Evolutionary conservation across 2,888 invertebrate species (phyloP), one percentile per base, ranked within the genome.

Genomic region (Drosophila formosana): DNA sequence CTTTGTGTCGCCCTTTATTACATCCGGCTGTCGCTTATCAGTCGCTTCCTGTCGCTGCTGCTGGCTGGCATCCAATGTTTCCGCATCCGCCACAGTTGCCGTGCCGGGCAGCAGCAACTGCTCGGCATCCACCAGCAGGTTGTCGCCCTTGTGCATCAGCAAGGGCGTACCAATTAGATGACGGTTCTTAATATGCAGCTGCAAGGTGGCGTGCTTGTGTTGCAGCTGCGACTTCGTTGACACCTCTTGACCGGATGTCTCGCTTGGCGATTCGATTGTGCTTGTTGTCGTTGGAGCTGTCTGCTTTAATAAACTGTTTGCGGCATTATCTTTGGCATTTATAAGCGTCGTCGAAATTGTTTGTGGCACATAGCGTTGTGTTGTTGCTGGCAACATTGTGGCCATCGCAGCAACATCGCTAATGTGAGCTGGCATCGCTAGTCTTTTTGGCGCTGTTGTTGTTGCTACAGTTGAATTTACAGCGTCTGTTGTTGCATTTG

Each of bases 111-210:
- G 66, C 75, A 89, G 74, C 78, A 90, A 78, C 72, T 87, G 90
- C 72, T 89, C 89, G 32, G 90, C 88, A 73, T 91, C 90, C 66
- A 90, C 88, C 66, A 91, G 77, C 65, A 91, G 84, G 82, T 91
- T 90, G 75, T 91, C 90, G 83, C 91, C 91, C 75, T 90, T 91
- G 75, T 91, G 90, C 91, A 90, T 91, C 71, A 91, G 85, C 80
- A 91, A 73, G 75, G 91, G 91, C 69, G 91, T 91, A 57, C 91
- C 91, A 90, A 91, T 91, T 87, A 91, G 82, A 87, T 91, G 91
- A 51, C 91, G 89, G 76, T 91, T 89, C 72, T 90, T 91, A 76
- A 91, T 84, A 62, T 90, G 90, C 76, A 91, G 70, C 77, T 91
- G 90, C 71, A 90, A 53, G 46, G 85, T 88, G 53, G 90, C 81